Base-by-base conservation (phyloP, 2,888 invertebrate species). In the Scelioninae gen. 1 region DNA sequence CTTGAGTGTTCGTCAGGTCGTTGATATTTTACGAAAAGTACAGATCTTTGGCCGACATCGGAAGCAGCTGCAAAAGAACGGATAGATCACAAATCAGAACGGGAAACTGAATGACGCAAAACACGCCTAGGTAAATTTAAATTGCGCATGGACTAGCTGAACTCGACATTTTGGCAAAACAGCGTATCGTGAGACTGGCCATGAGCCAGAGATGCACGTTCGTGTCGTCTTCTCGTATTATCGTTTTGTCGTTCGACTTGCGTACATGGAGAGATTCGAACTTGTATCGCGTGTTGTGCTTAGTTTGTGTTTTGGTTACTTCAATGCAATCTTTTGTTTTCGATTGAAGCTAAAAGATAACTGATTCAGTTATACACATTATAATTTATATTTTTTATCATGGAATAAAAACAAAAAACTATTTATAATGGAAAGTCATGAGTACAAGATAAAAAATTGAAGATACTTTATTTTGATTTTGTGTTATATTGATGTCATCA, bases 121-220 rank as follows among this genome's bases (percentile, higher is more conserved):
- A 89, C 88, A 88, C 88, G 90, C 88, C 88, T 90, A 90, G 90
- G 90, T 91, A 91, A 92, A 91, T 90, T 91, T 91, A 91, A 92
- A 90, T 91, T 88, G 88, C 88, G 86, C 89, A 84, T 88, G 88
- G 87, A 87, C 85, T 81, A 78, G 80, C 69, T 65, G 75, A 66
- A 83, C 82, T 75, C 80, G 83, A 75, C 74, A 72, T 81, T 85
- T 84, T 86, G 77, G 84, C 84, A 79, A 82, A 84, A 72, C 75
- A 75, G 65, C 75, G 68, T 49, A 76, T 62, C 83, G 83, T 55
- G 32, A 13, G 65, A 87, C 87, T 90, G 90, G 90, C 88, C 85
- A 49, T 29, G 56, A 82, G 89, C 90, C 90, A 90, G 86, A 82
- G 65, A 76, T 63, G 58, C 86, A 65, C 86, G 86, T 88, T 87